These are phyloP conservation scores for Coendou prehensilis DNA, from an alignment of 2,797 vertebrate genomes.

Conservation along the genomic window DNA sequence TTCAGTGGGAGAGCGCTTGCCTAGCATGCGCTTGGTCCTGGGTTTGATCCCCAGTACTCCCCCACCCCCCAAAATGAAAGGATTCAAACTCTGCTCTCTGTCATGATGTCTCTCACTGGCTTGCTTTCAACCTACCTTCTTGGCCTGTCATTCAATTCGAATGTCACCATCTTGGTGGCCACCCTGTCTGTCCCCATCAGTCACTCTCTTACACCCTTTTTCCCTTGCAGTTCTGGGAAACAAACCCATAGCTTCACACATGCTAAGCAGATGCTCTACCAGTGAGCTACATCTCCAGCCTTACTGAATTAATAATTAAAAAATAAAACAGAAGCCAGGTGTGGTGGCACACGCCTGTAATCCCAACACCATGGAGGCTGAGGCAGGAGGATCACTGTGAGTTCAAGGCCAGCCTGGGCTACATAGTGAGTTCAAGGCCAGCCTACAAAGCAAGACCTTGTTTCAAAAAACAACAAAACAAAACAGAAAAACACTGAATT, in stretches of 20 bases:
- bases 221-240: background rate
- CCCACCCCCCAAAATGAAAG: background rate
- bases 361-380: background rate
- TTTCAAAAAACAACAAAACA: background rate
- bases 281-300: background rate
- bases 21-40: background rate
- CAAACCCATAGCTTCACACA: background rate
- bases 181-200: background rate
- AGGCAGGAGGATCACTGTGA: background rate
- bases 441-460: background rate
- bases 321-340: background rate
- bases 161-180: background rate
- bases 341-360: background rate
- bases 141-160: background rate
- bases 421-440: background rate
- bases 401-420: background rate
- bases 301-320: background rate
- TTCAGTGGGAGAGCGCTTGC: background rate
- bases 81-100: background rate
- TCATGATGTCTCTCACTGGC: background rate
- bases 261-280: background rate
- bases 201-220: background rate
- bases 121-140: background rate
- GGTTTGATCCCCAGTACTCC: background rate
- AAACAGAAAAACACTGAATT: conserved; percentile 12